Conservation (phyloP, 2,113 vertebrate genomes). For the Gnathonemus longibarbis region DNA sequence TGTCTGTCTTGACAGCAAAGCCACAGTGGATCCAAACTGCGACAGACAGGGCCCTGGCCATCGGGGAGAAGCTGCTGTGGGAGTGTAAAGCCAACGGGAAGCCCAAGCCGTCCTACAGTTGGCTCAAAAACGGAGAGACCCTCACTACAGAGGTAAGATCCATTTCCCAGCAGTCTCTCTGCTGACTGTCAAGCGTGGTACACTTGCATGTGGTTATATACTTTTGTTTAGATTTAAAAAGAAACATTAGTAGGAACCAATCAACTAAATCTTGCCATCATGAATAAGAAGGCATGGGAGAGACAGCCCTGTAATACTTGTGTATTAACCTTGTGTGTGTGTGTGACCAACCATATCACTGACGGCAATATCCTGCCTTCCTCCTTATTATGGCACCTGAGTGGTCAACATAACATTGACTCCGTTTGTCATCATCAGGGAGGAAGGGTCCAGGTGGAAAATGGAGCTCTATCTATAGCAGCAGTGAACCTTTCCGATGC, state of each 20-base stretch:
- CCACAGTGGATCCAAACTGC: slow-evolving; percentile 86
- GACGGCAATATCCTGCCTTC: not conserved
- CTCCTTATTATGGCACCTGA: not conserved
- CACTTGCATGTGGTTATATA: not conserved
- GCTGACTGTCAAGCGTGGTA: not conserved
- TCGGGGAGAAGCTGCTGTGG: slow-evolving; percentile 81
- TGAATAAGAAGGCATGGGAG: not conserved
- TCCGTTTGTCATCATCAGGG: slow-evolving; percentile 66
- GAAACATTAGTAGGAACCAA: not conserved
- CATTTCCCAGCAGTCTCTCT: not conserved
- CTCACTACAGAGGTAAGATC: slow-evolving; percentile 66
- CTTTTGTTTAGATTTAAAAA: not conserved
- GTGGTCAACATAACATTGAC: not conserved
- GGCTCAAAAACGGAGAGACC: slow-evolving; percentile 79
- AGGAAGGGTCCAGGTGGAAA: slow-evolving; percentile 82
- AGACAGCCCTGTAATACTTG: not conserved
- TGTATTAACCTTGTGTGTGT: not conserved
- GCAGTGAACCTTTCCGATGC: slow-evolving; percentile 81
- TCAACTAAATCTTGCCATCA: not conserved
- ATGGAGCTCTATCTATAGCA: slow-evolving; percentile 79
- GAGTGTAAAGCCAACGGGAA: slow-evolving; percentile 86
- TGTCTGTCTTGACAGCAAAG: slow-evolving; percentile 66
- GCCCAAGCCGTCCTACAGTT: slow-evolving; percentile 85
- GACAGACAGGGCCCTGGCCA: slow-evolving; percentile 65
- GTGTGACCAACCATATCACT: not conserved